Base-by-base conservation (phyloP, 2,888 invertebrate species). In the Argynnis bischoffii region DNA sequence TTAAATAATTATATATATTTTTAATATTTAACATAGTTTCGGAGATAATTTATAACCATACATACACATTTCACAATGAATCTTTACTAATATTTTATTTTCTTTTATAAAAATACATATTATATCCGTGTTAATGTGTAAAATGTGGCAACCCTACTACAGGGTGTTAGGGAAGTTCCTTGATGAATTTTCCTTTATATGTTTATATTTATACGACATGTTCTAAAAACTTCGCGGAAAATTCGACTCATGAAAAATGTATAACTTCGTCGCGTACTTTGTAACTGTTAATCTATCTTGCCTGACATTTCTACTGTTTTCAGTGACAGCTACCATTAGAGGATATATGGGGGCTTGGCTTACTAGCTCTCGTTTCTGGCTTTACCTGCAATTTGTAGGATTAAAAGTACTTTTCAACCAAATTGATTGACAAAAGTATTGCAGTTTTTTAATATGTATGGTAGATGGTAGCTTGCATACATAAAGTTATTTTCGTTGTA, bases 101-200 rank as follows among this genome's bases (percentile, higher is more conserved):
- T 11, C 35, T 35, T 35, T 2, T 41, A 11, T 11, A 8, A 11
- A 6, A 6, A 6, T 35, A 6, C 8, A 1, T 41, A 3, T 11
- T 11, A 41, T 11, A 0, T n/a, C 8, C 16, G 6, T 18, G 51
- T 11, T 15, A 3, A 4, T 35, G 11, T 6, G 0, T 8, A 35
- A 15, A 66, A 15, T 6, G 18, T 55, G 54, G 53, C 11, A 14
- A 15, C 60, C 21, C 60, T 66, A 66, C 60, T n/a, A 21, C 41
- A 63, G 46, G 59, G 63, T 50, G 64, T 51, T 50, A 64, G 64
- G 35, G 59, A 65, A 69, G 57, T 63, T 71, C 64, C 50, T 67
- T 71, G 69, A 72, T 71, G 72, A 74, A 71, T 72, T 74, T 69
- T 67, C 68, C 70, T 72, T 67, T 65, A 66, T 68, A 53, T 69